Evolutionary conservation across 2,113 vertebrate genomes (phyloP).

Genomic region (Cephalopterus ornatus): DNA sequence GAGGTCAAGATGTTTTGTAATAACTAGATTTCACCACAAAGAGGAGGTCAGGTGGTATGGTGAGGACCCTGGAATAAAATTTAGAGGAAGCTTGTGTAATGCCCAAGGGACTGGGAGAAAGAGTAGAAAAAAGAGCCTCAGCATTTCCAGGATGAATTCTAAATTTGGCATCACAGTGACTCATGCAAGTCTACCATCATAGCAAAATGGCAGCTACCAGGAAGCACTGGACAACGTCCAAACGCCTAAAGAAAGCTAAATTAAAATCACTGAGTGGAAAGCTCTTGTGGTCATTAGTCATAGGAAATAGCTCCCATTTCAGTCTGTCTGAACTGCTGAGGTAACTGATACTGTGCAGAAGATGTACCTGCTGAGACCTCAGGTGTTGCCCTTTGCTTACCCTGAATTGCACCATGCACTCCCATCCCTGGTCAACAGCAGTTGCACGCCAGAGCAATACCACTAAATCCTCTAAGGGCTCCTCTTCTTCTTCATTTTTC

Average conservation of each 20-base stretch:
- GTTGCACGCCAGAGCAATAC: background rate
- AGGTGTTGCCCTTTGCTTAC: background rate
- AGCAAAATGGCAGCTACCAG: background rate
- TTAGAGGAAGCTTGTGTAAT: background rate
- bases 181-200: background rate
- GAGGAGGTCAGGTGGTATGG: background rate
- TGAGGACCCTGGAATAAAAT: background rate
- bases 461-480: background rate
- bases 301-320: background rate
- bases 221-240: background rate
- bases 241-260: background rate
- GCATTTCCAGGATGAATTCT: background rate
- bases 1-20: background rate
- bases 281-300: background rate
- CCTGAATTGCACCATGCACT: background rate
- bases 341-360: background rate
- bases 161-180: background rate
- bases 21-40: background rate
- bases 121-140: background rate
- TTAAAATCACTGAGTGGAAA: background rate
- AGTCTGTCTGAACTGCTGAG: background rate
- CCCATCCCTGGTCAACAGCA: background rate
- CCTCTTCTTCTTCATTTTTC: background rate
- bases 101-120: background rate
- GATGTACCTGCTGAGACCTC: background rate